Evolutionary conservation across 2,888 invertebrate genomes (phyloP).

Genomic region (Cremastinae sp.): DNA sequence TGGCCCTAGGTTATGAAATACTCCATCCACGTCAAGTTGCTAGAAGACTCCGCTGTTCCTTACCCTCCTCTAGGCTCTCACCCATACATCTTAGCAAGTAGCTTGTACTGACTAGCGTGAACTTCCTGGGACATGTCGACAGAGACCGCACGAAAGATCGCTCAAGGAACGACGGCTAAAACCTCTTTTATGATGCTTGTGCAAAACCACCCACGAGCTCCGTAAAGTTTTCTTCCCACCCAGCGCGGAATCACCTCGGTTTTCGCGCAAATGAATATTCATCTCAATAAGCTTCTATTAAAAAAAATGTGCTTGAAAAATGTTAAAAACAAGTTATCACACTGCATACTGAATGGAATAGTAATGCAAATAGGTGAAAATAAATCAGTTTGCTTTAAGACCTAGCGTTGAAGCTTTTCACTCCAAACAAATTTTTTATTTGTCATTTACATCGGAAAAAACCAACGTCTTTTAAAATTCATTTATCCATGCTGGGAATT

Average conservation of each 20-base stretch:
- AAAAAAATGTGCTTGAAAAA: not conserved
- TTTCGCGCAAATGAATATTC: conserved; percentile 11
- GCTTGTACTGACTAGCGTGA: conserved; percentile 24
- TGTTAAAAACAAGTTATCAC: not conserved
- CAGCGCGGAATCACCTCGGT: conserved; percentile 11
- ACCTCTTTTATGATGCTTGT: conserved; percentile 4
- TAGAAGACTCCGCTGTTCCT: conserved; percentile 15
- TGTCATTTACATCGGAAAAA: too few species aligned
- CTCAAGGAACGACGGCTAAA: conserved; percentile 35
- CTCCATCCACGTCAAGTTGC: conserved; percentile 53
- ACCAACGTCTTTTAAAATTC: too few species aligned
- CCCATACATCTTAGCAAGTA: conserved; percentile 14
- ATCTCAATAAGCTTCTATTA: conserved; percentile 4
- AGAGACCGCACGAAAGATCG: conserved; percentile 42
- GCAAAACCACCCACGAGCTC: conserved; percentile 10
- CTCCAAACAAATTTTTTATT: too few species aligned
- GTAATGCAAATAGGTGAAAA: too few species aligned
- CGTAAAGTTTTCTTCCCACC: conserved; percentile 6
- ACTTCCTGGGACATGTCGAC: conserved; percentile 45
- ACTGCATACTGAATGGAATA: too few species aligned
- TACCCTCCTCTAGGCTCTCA: conserved; percentile 11
- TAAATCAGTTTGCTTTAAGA: too few species aligned
- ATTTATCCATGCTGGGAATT: not conserved
- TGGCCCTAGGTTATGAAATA: conserved; percentile 41
- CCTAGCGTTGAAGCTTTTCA: too few species aligned